phyloP scores from a whole-genome alignment of 2,797 vertebrate genomes.

The Apogon hyalosoma region DNA sequence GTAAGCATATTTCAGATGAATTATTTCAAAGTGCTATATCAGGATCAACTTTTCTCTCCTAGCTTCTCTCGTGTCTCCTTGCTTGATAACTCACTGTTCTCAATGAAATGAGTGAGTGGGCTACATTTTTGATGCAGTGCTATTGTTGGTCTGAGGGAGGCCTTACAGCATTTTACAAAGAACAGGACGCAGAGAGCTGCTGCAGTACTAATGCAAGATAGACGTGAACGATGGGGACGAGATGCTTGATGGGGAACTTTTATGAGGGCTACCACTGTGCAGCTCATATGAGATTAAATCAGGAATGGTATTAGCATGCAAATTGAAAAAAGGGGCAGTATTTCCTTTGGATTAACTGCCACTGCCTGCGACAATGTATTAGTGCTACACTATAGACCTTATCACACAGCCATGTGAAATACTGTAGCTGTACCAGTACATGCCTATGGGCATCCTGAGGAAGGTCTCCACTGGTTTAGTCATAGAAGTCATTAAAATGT shows the following conservation, averaged over 20 bases:
- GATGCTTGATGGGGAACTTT: conserved; percentile 65
- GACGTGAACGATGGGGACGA: conserved; percentile 38
- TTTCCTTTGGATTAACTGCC: conserved; percentile 81
- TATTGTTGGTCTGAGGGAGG: conserved; percentile 33
- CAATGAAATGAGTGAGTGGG: conserved; percentile 15
- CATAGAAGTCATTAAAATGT: conserved; percentile 67
- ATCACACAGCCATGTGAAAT: conserved; percentile 66
- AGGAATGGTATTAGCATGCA: conserved; percentile 82
- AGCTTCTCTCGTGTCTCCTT: background rate
- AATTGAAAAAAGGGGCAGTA: conserved; percentile 81
- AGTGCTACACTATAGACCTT: conserved; percentile 62
- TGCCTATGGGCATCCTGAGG: conserved; percentile 51
- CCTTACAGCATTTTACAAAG: conserved; percentile 45
- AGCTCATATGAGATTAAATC: conserved; percentile 77
- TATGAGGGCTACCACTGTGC: conserved; percentile 72
- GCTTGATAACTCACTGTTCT: conserved; percentile 12
- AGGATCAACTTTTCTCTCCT: background rate
- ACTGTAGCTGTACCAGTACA: conserved; percentile 42
- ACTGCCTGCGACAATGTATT: conserved; percentile 69
- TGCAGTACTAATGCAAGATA: conserved; percentile 52
- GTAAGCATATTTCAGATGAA: too few species aligned
- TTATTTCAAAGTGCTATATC: too few species aligned
- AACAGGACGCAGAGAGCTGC: conserved; percentile 38
- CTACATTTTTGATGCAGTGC: conserved; percentile 24
- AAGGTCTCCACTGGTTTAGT: conserved; percentile 59